Conservation (phyloP, 2,797 vertebrate genomes). For the Sebastes variabilis region DNA sequence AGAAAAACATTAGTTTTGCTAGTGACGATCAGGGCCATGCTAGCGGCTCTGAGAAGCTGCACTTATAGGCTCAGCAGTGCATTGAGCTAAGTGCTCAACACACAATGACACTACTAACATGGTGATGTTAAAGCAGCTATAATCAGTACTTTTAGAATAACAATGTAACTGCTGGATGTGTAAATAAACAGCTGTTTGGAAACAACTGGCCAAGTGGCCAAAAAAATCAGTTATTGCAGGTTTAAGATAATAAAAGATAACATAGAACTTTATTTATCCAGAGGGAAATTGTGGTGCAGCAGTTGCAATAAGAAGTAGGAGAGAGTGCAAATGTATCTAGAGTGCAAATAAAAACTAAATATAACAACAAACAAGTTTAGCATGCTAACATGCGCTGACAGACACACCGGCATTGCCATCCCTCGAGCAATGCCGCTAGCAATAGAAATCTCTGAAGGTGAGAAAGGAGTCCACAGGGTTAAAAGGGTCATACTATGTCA, state of each 20-base stretch:
- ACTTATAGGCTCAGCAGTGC: neutral
- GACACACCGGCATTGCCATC: neutral
- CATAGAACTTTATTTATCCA: neutral
- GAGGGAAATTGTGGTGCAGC: neutral
- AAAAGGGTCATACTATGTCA: conserved; percentile 16
- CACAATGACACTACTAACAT: neutral
- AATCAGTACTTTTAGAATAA: neutral
- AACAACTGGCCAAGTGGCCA: too few species aligned
- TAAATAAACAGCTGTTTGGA: too few species aligned
- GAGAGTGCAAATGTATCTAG: neutral
- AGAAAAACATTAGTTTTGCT: neutral
- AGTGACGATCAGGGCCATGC: neutral
- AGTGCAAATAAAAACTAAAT: neutral
- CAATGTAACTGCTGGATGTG: neutral
- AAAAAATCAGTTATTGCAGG: neutral
- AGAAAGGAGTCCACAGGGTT: conserved; percentile 22
- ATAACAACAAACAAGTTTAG: neutral
- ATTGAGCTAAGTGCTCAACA: neutral
- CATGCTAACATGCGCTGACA: neutral
- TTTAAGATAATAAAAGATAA: neutral
- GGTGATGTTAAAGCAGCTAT: neutral
- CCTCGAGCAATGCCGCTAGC: too few species aligned
- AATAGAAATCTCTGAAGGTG: neutral
- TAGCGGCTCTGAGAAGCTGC: too few species aligned
- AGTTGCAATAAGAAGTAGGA: neutral